Percentiles rank a stretch among this genome's conserved stretches.
Conservation (phyloP, 2,113 vertebrate genomes). For the Arenaria interpres region DNA sequence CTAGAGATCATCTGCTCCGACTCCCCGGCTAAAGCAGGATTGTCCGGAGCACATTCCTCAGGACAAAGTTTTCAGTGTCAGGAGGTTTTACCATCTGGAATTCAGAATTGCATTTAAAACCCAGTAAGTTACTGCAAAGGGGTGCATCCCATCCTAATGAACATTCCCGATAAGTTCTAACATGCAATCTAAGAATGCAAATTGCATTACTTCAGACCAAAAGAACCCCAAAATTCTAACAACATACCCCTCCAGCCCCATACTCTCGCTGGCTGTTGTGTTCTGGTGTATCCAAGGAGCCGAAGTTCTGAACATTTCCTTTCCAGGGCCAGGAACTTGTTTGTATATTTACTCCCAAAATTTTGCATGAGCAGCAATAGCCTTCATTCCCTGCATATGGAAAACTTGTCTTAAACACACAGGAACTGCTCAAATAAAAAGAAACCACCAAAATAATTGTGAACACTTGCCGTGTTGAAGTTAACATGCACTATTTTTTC, state of each 20-base stretch:
- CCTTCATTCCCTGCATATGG: background rate
- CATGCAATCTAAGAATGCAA: background rate
- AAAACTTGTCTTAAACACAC: background rate
- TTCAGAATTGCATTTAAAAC: background rate
- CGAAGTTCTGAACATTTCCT: background rate
- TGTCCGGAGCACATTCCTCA: too few relatives aligned
- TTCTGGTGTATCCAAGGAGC: background rate
- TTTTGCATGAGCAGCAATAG: background rate
- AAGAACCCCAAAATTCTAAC: background rate
- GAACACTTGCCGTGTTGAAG: background rate
- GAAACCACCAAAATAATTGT: background rate
- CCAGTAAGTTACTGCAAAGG: background rate
- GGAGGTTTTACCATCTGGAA: background rate
- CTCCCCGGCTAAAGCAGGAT: too few relatives aligned
- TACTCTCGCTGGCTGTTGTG: background rate
- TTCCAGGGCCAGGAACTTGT: background rate
- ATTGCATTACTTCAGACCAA: background rate
- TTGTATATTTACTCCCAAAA: background rate
- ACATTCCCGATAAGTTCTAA: background rate
- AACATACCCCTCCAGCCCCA: fast-evolving
- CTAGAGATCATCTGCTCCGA: too few relatives aligned
- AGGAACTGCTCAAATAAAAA: background rate
- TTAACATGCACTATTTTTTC: background rate
- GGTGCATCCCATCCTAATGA: background rate
- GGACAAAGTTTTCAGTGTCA: background rate